These are phyloP conservation scores for Apus apus DNA, from an alignment of 2,113 vertebrate species.

Conservation along the genomic window DNA sequence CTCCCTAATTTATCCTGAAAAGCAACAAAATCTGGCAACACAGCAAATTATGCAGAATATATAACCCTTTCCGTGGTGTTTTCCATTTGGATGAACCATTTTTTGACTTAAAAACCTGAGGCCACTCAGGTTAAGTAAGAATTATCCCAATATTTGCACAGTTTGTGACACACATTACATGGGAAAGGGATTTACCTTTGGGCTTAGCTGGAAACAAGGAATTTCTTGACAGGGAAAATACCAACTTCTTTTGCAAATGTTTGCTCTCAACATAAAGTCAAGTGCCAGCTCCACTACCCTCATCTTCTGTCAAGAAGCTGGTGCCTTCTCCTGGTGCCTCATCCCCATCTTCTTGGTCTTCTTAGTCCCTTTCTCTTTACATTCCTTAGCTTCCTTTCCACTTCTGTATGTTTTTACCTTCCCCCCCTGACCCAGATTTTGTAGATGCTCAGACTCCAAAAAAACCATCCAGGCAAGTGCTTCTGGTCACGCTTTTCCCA, in stretches of 20 bases:
- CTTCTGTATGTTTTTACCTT: not conserved
- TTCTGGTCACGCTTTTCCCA: not conserved
- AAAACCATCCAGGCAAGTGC: not conserved
- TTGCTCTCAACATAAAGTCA: not conserved
- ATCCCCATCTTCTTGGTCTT: accelerated
- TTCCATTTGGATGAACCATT: not conserved
- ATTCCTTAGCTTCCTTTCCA: not conserved
- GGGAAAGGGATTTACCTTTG: not conserved
- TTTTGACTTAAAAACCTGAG: accelerated
- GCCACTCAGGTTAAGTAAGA: not conserved
- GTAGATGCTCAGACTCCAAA: not conserved
- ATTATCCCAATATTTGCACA: not conserved
- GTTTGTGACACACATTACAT: accelerated
- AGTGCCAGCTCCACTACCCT: accelerated
- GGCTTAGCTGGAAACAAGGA: not conserved
- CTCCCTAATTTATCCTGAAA: not conserved
- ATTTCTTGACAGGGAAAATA: not conserved
- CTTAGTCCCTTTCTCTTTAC: not conserved
- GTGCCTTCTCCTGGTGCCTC: not conserved
- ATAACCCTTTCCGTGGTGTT: not conserved
- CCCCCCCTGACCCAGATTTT: not conserved
- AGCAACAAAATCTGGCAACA: not conserved
- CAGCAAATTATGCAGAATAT: not conserved
- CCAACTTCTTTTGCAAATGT: not conserved
- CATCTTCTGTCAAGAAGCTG: not conserved